Conservation (phyloP, 2,113 vertebrate species). For the Catharus minimus region DNA sequence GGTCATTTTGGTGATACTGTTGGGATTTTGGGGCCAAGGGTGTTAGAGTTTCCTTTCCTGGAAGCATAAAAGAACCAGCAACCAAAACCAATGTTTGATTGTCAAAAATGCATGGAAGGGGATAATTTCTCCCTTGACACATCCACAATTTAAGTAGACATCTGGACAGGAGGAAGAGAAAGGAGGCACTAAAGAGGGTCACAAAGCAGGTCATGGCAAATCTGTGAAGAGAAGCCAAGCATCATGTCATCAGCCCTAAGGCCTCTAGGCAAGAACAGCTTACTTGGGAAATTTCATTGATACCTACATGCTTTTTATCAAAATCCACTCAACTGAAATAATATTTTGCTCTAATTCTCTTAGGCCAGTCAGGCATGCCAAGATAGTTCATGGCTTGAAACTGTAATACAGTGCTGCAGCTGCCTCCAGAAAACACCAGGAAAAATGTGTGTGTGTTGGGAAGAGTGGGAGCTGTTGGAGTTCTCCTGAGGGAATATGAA, state of each 20-base stretch:
- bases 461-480: not conserved
- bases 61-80: not conserved
- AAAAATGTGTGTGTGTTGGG: not conserved
- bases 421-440: not conserved
- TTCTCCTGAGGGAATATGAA: not conserved
- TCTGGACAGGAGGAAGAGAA: not conserved
- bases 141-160: not conserved
- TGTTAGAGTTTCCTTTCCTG: not conserved
- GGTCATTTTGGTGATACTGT: not conserved
- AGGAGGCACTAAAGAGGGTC: not conserved
- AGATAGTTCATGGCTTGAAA: not conserved
- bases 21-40: not conserved
- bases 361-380: not conserved
- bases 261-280: not conserved
- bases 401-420: not conserved
- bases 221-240: not conserved
- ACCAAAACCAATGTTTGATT: not conserved
- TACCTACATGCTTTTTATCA: not conserved
- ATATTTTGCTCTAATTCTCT: not conserved
- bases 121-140: not conserved
- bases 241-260: not conserved
- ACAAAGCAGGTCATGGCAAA: slow-evolving; percentile 9
- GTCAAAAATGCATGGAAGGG: not conserved
- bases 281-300: slow-evolving; percentile 9
- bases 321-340: not conserved